Evolutionary conservation across 2,113 vertebrate species (phyloP).

Genomic region (Xyliphius kryptos): DNA sequence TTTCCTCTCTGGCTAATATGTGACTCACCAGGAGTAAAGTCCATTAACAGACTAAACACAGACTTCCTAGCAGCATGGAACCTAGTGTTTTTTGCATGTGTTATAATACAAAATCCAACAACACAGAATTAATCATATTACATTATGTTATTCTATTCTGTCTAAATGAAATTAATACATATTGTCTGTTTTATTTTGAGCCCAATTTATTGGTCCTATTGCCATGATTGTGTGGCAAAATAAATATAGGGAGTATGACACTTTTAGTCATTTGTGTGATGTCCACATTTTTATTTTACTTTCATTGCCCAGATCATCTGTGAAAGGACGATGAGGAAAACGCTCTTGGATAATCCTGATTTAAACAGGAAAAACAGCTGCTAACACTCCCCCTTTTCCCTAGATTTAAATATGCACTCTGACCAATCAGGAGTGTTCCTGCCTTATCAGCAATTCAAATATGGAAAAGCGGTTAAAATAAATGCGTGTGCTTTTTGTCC

Average conservation of each 20-base stretch:
- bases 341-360: conserved; percentile 3
- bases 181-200: no score
- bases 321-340: no score
- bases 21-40: conserved; percentile 44
- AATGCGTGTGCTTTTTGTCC: conserved; percentile 16
- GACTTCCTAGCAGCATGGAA: neutral
- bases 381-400: conserved; percentile 21
- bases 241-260: no score
- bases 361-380: conserved; percentile 36
- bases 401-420: conserved; percentile 31
- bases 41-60: conserved; percentile 41
- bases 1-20: conserved; percentile 41
- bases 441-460: conserved; percentile 53
- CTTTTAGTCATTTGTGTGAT: no score
- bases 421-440: conserved; percentile 59
- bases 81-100: neutral
- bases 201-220: no score
- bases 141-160: no score
- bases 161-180: no score
- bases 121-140: no score
- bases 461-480: conserved; percentile 41
- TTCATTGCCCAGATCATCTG: no score
- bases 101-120: neutral
- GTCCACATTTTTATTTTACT: no score
- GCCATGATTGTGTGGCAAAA: no score